Evolutionary conservation across 2,888 invertebrate species (phyloP).

Genomic region (Meandrusa payeni): DNA sequence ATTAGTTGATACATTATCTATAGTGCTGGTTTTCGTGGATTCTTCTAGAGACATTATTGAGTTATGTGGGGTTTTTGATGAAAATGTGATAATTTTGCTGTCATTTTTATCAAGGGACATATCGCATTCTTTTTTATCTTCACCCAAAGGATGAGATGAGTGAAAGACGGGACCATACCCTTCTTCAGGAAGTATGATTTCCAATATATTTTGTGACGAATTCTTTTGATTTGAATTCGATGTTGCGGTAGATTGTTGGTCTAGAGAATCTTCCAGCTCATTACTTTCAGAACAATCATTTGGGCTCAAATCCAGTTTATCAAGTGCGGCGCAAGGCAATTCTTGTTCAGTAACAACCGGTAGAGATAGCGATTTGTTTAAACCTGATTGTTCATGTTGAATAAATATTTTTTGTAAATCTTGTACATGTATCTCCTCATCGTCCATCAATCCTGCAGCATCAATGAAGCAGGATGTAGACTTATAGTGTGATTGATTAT

Average conservation of each 20-base stretch:
- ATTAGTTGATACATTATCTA: no score
- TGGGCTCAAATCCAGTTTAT: constrained; percentile 52
- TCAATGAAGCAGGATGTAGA: constrained; percentile 86
- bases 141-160: no score
- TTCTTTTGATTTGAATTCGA: constrained; percentile 57
- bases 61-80: constrained; percentile 80
- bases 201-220: constrained; percentile 59
- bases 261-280: constrained; percentile 67
- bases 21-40: constrained; percentile 28
- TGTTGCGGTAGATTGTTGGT: constrained; percentile 54
- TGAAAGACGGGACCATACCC: no score
- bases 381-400: neutral
- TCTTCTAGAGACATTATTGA: constrained; percentile 82
- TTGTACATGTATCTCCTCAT: constrained; percentile 74
- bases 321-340: constrained; percentile 47
- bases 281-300: constrained; percentile 61
- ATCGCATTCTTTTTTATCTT: no score
- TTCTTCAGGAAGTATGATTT: constrained; percentile 47
- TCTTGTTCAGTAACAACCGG: constrained; percentile 50
- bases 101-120: constrained; percentile 21
- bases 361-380: constrained; percentile 31
- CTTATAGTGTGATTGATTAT: constrained; percentile 49
- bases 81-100: constrained; percentile 19
- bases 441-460: constrained; percentile 87
- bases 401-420: neutral